Evolutionary conservation across 2,888 invertebrate genomes (phyloP).

Genomic region (Ferrisia virgata): DNA sequence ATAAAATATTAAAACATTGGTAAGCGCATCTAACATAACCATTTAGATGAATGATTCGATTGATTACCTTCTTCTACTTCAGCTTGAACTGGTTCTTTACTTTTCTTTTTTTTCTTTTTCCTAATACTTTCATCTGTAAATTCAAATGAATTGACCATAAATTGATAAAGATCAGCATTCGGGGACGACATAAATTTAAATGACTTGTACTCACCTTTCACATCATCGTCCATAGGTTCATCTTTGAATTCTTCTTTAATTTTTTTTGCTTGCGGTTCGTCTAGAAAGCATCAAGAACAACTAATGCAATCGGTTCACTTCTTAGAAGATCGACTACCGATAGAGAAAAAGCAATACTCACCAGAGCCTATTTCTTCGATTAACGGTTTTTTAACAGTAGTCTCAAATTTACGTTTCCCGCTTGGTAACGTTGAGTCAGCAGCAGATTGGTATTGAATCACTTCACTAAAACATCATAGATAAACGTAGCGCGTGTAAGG

Average conservation of each 20-base stretch:
- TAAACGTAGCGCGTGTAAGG: slow-evolving; percentile 41
- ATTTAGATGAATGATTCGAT: neutral
- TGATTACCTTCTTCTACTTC: neutral
- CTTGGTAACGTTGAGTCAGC: slow-evolving; percentile 77
- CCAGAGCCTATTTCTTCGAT: slow-evolving; percentile 52
- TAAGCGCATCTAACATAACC: neutral
- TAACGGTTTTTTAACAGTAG: slow-evolving; percentile 54
- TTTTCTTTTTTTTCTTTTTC: slow-evolving; percentile 46
- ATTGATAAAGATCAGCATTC: neutral
- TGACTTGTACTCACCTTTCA: neutral
- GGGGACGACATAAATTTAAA: neutral
- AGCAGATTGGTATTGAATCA: slow-evolving; percentile 72
- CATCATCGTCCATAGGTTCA: slow-evolving; percentile 46
- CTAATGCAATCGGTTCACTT: too few relatives aligned
- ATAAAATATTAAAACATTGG: neutral
- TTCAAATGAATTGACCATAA: neutral
- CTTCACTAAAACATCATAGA: slow-evolving; percentile 65
- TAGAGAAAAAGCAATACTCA: slow-evolving; percentile 27
- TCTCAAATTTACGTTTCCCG: slow-evolving; percentile 62
- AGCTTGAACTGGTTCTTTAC: neutral
- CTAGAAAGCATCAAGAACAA: neutral
- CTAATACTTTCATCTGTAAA: slow-evolving; percentile 28
- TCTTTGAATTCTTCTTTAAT: slow-evolving; percentile 49
- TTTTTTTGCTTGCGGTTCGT: slow-evolving; percentile 37
- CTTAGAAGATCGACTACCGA: neutral